Base-by-base conservation (phyloP, 2,113 vertebrate species). In the Meleagris gallopavo region DNA sequence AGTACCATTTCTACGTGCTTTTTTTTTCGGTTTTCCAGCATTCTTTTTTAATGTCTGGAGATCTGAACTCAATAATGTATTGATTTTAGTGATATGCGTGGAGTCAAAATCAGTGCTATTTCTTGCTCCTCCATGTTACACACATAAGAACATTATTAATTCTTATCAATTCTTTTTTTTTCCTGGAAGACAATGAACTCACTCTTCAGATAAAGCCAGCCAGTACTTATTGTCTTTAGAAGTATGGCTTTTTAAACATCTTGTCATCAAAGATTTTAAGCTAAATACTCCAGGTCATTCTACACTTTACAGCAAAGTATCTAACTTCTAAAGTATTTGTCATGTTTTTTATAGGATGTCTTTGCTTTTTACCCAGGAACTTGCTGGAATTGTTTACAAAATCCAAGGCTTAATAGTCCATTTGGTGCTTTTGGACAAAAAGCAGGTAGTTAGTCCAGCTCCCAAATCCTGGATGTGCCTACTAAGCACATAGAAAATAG, bases 81-180 rank as follows among this genome's bases (percentile, higher is more conserved):
- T 89, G 75, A 91, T 94, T 69, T 91, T 65, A 82, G 22, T 43
- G 55, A 70, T 50, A 13, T 41, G 41, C 62, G 84, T 75, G 67
- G 38, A 89, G 58, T 84, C 11, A 93, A 82, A 94, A 66, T 73
- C 74, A 64, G 48, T 84, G 34, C 46, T 83, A 34, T 92, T 89
- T 50, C 73, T 73, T 83, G 66, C 45, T 66, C 64, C 16, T 8
- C 27, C 25, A 7, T 43, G 13, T 60, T 74, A 81, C 52, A 71
- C 55, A 67, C 13, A 7, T 32, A 72, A 81, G 12, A 77, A 66
- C 24, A 52, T 78, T 74, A 81, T 86, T 92, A 61, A 83, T 54
- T 85, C 22, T 87, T 45, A 72, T 3, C 3, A 4, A 1, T 86
- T 74, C 13, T 13, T 66, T 25, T 30, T 61, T 86, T 2, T 89